phyloP scores from a whole-genome alignment of 1,140 invertebrate species.

The Brachionus plicatilis region DNA sequence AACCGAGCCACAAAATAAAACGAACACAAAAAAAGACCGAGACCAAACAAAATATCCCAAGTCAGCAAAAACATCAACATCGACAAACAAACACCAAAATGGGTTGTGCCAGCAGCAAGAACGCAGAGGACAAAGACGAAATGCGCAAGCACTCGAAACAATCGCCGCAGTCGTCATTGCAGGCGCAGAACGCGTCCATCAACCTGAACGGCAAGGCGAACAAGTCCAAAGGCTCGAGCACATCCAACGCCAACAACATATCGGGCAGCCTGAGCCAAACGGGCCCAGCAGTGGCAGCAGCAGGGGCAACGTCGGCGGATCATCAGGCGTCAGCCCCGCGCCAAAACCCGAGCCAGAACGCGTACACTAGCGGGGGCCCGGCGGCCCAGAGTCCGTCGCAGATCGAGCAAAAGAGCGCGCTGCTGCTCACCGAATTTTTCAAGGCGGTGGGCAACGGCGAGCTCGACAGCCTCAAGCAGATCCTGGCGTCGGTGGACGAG shows the following conservation, averaged over 20 bases:
- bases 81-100: background rate
- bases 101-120: slow-evolving; percentile 39
- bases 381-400: background rate
- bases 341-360: background rate
- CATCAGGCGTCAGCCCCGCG: background rate
- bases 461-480: slow-evolving; percentile 20
- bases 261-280: background rate
- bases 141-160: slow-evolving; percentile 28
- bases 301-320: background rate
- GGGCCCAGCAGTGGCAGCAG: background rate
- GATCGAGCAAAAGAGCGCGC: slow-evolving; percentile 10
- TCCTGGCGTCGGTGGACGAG: slow-evolving; percentile 6
- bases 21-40: background rate
- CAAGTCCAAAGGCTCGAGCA: background rate
- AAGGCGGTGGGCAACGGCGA: slow-evolving; percentile 30
- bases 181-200: slow-evolving; percentile 2
- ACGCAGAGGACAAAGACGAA: slow-evolving; percentile 33
- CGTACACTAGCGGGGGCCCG: background rate
- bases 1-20: background rate
- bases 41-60: background rate
- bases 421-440: slow-evolving; percentile 34
- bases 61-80: too few species aligned
- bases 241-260: slow-evolving; percentile 12
- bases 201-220: background rate
- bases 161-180: background rate